phyloP scores from a whole-genome alignment of 2,888 invertebrate species.

The Sympetrum striolatum region DNA sequence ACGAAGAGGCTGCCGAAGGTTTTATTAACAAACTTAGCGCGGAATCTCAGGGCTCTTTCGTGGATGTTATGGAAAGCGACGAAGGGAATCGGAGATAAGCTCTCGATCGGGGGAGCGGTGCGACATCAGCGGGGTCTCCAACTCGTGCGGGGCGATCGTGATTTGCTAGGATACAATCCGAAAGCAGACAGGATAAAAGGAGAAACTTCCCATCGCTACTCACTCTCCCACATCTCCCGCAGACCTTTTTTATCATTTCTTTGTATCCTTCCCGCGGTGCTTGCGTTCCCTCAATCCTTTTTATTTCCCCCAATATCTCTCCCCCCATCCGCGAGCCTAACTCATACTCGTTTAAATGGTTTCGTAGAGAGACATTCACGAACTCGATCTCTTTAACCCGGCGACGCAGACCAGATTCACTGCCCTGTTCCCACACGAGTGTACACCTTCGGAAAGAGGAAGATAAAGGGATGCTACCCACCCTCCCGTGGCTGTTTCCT shows the following conservation, averaged over 20 bases:
- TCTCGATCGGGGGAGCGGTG: neutral
- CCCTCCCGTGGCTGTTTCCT: neutral
- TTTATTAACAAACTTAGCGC: neutral
- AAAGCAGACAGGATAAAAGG: neutral
- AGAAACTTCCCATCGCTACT: neutral
- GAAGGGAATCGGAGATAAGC: neutral
- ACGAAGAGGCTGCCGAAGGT: neutral
- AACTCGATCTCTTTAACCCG: neutral
- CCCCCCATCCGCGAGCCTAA: neutral
- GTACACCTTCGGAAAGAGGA: neutral
- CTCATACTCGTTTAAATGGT: neutral
- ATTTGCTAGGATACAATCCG: neutral
- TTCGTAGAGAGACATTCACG: neutral
- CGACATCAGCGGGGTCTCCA: neutral
- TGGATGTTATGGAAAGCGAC: neutral
- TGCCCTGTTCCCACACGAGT: neutral
- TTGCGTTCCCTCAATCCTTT: neutral
- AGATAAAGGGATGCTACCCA: neutral
- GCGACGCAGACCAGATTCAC: neutral
- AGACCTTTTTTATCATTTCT: neutral
- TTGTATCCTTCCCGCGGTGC: neutral
- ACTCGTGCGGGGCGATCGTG: neutral
- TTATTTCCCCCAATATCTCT: neutral
- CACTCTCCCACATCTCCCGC: neutral
- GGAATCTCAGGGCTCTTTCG: neutral